Conservation (phyloP, 2,113 vertebrate species). For the Acinonyx jubatus region DNA sequence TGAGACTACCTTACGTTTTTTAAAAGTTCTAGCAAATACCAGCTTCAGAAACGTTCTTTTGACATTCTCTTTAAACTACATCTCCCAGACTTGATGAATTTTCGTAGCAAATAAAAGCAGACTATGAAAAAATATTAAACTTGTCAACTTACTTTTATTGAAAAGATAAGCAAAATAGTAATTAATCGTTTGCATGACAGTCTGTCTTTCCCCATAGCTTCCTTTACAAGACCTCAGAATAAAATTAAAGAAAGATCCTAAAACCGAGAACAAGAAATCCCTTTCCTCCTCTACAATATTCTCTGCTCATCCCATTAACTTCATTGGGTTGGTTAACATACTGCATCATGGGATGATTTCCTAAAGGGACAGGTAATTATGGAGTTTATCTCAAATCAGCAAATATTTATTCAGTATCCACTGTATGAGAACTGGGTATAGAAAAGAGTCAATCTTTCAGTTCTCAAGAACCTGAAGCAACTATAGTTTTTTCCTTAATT, state of each 20-base stretch:
- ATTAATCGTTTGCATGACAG: neutral
- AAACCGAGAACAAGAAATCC: neutral
- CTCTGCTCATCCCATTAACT: neutral
- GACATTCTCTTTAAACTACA: neutral
- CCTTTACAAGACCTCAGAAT: neutral
- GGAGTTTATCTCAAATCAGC: neutral
- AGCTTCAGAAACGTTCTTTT: neutral
- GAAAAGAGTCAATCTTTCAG: neutral
- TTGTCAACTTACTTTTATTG: neutral
- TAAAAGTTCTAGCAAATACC: neutral
- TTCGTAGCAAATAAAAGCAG: neutral
- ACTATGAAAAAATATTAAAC: neutral
- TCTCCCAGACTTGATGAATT: neutral
- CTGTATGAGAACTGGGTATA: neutral
- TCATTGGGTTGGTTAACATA: neutral
- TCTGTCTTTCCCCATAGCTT: neutral
- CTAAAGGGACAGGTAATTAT: neutral
- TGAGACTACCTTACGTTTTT: neutral
- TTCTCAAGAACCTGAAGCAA: neutral
- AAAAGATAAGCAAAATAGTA: neutral
- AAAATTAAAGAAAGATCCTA: neutral
- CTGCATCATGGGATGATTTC: neutral
- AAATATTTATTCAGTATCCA: neutral
- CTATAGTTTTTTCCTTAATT: neutral
- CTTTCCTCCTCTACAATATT: neutral